Conservation (phyloP, 2,888 invertebrate genomes). For the Brenthis hecate region DNA sequence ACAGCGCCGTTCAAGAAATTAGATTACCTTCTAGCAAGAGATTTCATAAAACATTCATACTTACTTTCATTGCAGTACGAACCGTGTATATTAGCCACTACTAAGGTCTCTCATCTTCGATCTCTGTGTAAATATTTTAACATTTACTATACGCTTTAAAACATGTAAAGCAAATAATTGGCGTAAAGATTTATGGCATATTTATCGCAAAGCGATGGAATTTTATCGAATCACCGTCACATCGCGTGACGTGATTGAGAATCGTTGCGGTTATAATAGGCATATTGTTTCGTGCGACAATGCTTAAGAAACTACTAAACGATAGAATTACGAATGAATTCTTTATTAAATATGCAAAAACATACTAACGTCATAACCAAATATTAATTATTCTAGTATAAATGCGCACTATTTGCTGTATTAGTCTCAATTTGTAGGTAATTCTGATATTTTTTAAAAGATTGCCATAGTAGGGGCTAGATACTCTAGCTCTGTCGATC, state of each 20-base stretch:
- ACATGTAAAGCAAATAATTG: conserved; percentile 10
- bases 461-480: conserved; percentile 27
- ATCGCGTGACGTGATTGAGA: conserved; percentile 36
- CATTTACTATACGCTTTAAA: not conserved
- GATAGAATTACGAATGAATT: conserved; percentile 28
- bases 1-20: conserved; percentile 60
- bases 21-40: conserved; percentile 68
- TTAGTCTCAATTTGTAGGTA: too few relatives aligned
- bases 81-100: conserved; percentile 56
- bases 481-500: conserved; percentile 36
- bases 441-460: not conserved
- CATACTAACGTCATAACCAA: not conserved
- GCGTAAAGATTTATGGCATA: conserved; percentile 17
- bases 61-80: conserved; percentile 70
- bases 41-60: conserved; percentile 71
- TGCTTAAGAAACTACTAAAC: conserved; percentile 38
- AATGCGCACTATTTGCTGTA: too few relatives aligned
- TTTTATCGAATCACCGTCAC: conserved; percentile 26
- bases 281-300: conserved; percentile 38
- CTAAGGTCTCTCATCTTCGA: conserved; percentile 34
- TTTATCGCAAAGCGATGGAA: conserved; percentile 24
- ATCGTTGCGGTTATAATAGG: conserved; percentile 21
- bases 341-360: conserved; percentile 21
- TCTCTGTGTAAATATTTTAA: not conserved
- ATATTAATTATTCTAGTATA: not conserved